Evolutionary conservation across 2,113 vertebrate genomes (phyloP), one percentile per base, ranked within the genome.

Genomic region (Centrocercus urophasianus): DNA sequence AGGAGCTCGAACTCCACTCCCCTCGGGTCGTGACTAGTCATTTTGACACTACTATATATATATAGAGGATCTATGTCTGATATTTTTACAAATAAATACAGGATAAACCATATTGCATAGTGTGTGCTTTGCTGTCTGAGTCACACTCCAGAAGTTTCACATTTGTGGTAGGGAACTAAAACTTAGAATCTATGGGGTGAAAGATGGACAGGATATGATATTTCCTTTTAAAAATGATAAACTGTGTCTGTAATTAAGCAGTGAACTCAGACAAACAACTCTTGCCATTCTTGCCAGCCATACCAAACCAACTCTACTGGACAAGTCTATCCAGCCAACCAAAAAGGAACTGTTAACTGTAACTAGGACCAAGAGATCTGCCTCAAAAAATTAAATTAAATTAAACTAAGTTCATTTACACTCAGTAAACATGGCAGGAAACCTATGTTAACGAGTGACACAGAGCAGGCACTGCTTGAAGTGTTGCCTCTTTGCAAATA

Each of bases 81-180:
- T 96, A 96, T 97, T 97, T 96, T 97, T 97, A 98, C 97, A 98
- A 98, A 98, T 98, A 98, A 98, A 98, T 98, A 99, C 96, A 98
- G 96, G 95, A 96, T 97, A 97, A 97, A 97, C 97, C 98, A 97
- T 98, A 98, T 99, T 99, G 98, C 98, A 99, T 99, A 99, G 98
- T 98, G 97, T 98, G 98, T 98, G 97, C 97, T 98, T 98, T 98
- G 97, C 98, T 95, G 97, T 98, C 98, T 86, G 96, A 95, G 95
- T 98, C 97, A 96, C 97, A 98, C 98, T 95, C 97, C 69, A 95
- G 96, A 96, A 96, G 94, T 98, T 98, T 98, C 97, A 98, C 98
- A 97, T 97, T 98, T 96, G 89, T 76, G 93, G 95, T 93, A 97
- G 97, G 97, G 94, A 94, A 92, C 93, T 94, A 6, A 54, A 91